A percentile compares a stretch with the other conserved stretches of the same genome.
Evolutionary conservation across 2,797 vertebrate species (phyloP).

Genomic region (Catharus ustulatus): DNA sequence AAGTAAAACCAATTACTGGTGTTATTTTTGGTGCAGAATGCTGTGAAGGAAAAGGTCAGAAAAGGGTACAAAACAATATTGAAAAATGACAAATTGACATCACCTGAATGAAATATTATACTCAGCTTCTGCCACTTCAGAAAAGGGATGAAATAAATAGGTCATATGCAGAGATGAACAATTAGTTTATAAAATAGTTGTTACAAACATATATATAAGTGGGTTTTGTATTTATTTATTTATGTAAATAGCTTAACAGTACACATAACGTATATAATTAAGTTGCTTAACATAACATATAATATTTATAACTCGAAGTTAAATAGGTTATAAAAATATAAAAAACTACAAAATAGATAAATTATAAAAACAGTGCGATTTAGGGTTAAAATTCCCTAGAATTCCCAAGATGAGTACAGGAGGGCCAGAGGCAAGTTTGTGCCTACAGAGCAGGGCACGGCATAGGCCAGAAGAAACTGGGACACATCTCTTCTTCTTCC

Average conservation of each 20-base stretch:
- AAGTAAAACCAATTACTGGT: background rate
- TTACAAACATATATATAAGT: background rate
- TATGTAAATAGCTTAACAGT: background rate
- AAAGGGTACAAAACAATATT: background rate
- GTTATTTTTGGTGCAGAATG: background rate
- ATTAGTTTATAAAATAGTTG: background rate
- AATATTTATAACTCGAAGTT: background rate
- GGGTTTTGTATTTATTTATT: background rate
- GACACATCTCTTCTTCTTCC: accelerated
- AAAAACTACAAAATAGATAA: background rate
- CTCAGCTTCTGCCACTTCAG: background rate
- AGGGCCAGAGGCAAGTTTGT: accelerated
- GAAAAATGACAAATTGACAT: background rate
- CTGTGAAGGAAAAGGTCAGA: background rate
- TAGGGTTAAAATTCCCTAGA: background rate
- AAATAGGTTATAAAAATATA: background rate
- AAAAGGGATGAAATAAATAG: background rate
- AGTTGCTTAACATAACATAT: background rate
- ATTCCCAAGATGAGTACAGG: accelerated
- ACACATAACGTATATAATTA: too few species aligned
- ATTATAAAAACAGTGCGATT: accelerated
- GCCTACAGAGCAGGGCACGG: accelerated
- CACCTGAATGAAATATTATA: background rate
- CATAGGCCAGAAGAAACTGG: background rate
- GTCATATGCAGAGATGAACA: background rate